Evolutionary conservation across 1,140 invertebrate genomes (phyloP), one percentile per base, ranked within the genome.

Genomic region (Drosophila prosaltans): DNA sequence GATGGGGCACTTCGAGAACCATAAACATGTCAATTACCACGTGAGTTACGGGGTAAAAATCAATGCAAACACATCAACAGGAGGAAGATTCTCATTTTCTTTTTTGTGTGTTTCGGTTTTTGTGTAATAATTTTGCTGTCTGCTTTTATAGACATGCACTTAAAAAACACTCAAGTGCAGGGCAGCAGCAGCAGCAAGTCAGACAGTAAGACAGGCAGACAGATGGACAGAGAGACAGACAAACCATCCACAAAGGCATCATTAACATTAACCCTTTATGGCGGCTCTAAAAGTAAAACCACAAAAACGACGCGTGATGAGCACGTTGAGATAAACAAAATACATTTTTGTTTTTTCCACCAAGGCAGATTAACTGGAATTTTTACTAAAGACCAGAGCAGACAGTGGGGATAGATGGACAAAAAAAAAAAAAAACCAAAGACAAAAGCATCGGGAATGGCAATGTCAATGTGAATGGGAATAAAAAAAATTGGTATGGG

Each of bases 291-390:
- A 51, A 86, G 79, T 76, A 76, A 88, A 77, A 69, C 83, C 82
- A 86, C 82, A 86, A 88, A 78, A 88, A 89, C 80, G 77, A 78
- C 81, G 83, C 83, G 73, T 83, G 83, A 83, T 88, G 83, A 89
- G 83, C 84, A 89, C 83, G 83, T 88, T 88, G 71, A 89, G 83
- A 88, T 88, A 88, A 88, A 88, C 84, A 88, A 84, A 81, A 81
- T 73, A 85, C 60, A 74, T 76, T 65, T 72, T 70, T 65, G 54
- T 48, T 73, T 65, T 77, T 43, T 41, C 71, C 26, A 57, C 3
- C 39, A 41, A 28, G 59, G 60, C 57, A 78, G 78, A 80, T 80
- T 80, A 80, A 80, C 67, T 70, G 78, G 75, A 80, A 80, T 80
- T 80, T 77, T 71, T 62, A 74, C 65, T 64, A 66, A 78, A 78